Conservation (phyloP, 2,113 vertebrate species). For the Apeltes quadracus region DNA sequence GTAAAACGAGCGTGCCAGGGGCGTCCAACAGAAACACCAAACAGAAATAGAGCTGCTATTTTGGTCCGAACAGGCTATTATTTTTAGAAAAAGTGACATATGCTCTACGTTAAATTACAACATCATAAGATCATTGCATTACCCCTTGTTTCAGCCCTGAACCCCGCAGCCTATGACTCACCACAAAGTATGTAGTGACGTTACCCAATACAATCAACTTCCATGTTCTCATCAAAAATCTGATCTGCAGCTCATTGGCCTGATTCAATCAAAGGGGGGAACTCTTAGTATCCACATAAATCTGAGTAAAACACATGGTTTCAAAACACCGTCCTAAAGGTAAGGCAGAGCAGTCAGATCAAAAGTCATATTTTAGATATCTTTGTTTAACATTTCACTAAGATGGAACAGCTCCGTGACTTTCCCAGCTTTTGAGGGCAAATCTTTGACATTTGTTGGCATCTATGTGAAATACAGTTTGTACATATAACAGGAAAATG, state of each 20-base stretch:
- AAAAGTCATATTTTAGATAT: neutral
- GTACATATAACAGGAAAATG: conserved; percentile 54
- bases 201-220: conserved; percentile 57
- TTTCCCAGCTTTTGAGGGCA: conserved; percentile 35
- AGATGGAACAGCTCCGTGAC: conserved; percentile 15
- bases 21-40: conserved; percentile 79
- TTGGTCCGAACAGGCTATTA: conserved; percentile 71
- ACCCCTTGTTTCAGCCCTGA: conserved; percentile 28
- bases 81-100: conserved; percentile 81
- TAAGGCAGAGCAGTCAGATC: conserved; percentile 27
- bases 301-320: conserved; percentile 55
- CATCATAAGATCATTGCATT: conserved; percentile 75
- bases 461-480: conserved; percentile 53
- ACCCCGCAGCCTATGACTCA: conserved; percentile 73
- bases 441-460: conserved; percentile 64
- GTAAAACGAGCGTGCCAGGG: conserved; percentile 48
- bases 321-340: conserved; percentile 38
- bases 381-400: conserved; percentile 25
- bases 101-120: conserved; percentile 72
- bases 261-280: conserved; percentile 57
- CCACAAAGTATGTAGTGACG: conserved; percentile 76
- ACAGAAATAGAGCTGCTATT: conserved; percentile 83
- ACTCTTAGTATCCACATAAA: conserved; percentile 19
- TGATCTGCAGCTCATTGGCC: conserved; percentile 57
- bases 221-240: conserved; percentile 44